Base-by-base conservation (phyloP, 1,140 invertebrate species). In the Mycetomoellerius zeteki region DNA sequence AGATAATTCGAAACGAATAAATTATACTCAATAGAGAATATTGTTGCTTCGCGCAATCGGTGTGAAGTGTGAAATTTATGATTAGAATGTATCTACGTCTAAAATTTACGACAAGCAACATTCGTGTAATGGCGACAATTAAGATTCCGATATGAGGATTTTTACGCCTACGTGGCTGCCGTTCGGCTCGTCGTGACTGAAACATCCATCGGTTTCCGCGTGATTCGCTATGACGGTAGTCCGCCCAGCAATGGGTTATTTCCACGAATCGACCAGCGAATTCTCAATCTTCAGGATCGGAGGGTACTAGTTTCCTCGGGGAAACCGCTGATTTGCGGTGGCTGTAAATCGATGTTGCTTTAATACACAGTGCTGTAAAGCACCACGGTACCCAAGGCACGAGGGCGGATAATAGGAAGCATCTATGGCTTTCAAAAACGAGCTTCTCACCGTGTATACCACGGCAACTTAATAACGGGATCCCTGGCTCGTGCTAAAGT, bases 241-340 rank as follows among this genome's bases (percentile, higher is more conserved):
- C 65, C 65, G 52, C 47, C 54, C 5, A 54, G 43, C 80, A 71
- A 65, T 19, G 88, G 77, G 81, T 92, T 92, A 93, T 89, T 92
- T 92, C 91, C 87, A 86, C 62, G 91, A 92, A 93, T 92, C 91
- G 71, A 52, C 71, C 81, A 86, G 87, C 88, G 85, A 89, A 92
- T 92, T 91, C 90, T 78, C 85, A 58, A 88, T 81, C 58, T 58
- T 90, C 76, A 60, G 69, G 81, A 87, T 56, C 89, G 62, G 12
- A 90, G 81, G 86, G 88, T 90, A 90, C 89, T 90, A 90, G 89
- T 90, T 90, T 90, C 86, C 81, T 90, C 81, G 81, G 52, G 80
- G 89, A 88, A 90, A 90, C 89, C 86, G 14, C 64, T 90, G 89
- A 90, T 90, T 90, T 90, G 88, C 85, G 89, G 81, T 89, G 33